Evolutionary conservation across 2,113 vertebrate genomes (phyloP).

Genomic region (Chiloscyllium plagiosum): DNA sequence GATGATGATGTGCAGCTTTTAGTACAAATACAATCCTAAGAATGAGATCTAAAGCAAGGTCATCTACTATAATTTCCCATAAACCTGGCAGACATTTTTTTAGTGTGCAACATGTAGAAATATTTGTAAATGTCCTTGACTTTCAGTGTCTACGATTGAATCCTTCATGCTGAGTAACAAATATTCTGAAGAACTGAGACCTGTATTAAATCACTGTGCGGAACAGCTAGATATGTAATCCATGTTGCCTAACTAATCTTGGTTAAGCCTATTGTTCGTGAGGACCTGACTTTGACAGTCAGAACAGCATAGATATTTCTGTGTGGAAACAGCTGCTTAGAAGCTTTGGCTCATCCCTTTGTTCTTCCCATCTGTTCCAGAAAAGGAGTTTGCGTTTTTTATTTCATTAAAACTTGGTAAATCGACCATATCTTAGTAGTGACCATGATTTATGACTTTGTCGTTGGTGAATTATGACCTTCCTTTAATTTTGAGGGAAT

Average conservation of each 20-base stretch:
- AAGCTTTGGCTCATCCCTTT: neutral
- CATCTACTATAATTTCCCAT: neutral
- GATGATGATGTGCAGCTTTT: neutral
- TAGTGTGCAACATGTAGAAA: neutral
- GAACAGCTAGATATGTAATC: neutral
- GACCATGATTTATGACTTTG: constrained; percentile 6
- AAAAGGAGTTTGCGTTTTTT: neutral
- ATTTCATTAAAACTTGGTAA: neutral
- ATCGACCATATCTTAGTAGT: neutral
- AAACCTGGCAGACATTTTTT: no score
- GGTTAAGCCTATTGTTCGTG: neutral
- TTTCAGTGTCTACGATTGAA: neutral
- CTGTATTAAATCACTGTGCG: neutral
- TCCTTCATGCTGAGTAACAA: neutral
- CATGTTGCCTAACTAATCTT: neutral
- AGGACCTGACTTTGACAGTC: neutral
- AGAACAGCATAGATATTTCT: neutral
- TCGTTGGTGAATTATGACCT: constrained; percentile 8
- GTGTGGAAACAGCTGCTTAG: neutral
- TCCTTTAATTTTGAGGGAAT: neutral
- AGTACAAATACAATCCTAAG: neutral
- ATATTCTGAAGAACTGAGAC: neutral
- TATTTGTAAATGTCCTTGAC: neutral
- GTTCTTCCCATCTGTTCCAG: neutral
- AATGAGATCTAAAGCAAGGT: neutral